Percentiles rank a stretch among this genome's conserved stretches.
Evolutionary conservation across 2,797 vertebrate species (phyloP).

Genomic region (Intellagama lesueurii): DNA sequence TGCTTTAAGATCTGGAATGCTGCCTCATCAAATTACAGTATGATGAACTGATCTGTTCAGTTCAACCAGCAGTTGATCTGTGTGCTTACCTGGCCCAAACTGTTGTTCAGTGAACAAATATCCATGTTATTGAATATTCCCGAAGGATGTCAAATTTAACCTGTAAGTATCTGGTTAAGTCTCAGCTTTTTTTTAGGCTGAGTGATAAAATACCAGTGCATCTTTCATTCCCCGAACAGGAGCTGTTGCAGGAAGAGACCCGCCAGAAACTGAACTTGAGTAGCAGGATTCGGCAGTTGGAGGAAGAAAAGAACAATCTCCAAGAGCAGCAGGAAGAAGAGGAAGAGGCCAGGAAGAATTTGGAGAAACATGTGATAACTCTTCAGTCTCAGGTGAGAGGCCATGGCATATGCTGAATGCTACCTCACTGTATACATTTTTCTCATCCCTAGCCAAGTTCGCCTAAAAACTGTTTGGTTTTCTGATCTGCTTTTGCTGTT

Average conservation of each 20-base stretch:
- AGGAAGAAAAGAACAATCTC: slow-evolving; percentile 92
- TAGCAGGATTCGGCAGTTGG: slow-evolving; percentile 93
- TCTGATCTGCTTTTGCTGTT: background rate
- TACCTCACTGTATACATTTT: background rate
- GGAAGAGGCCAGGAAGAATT: slow-evolving; percentile 90
- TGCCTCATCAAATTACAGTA: slow-evolving; percentile 12
- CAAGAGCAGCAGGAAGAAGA: slow-evolving; percentile 98
- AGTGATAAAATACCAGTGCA: background rate
- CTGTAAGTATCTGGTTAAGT: background rate
- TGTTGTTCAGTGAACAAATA: background rate
- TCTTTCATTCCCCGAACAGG: slow-evolving; percentile 76
- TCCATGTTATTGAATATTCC: accelerated
- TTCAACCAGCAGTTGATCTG: background rate
- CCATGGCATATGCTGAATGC: background rate
- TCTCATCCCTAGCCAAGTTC: background rate
- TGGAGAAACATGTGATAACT: slow-evolving; percentile 92
- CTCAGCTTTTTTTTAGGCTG: background rate
- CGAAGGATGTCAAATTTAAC: background rate
- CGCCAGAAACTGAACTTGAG: slow-evolving; percentile 97
- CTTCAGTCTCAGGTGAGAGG: slow-evolving; percentile 89
- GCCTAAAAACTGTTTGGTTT: background rate
- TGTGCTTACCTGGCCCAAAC: background rate
- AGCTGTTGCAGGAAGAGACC: slow-evolving; percentile 95
- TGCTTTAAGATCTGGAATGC: slow-evolving; percentile 1
- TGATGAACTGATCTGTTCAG: background rate